Evolutionary conservation across 2,113 vertebrate species (phyloP).

Genomic region (Bambusicola thoracicus): DNA sequence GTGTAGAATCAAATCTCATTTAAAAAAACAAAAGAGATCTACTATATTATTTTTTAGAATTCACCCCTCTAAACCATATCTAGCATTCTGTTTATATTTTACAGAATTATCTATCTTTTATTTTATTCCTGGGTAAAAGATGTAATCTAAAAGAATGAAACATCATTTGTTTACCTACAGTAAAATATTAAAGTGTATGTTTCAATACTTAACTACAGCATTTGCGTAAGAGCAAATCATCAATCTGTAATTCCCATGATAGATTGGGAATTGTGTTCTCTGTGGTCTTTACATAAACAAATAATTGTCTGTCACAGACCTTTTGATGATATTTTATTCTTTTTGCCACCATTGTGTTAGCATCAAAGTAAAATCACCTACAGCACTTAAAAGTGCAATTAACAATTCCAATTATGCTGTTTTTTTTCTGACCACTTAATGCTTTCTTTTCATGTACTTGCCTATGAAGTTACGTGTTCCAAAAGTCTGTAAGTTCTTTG

Average conservation of each 20-base stretch:
- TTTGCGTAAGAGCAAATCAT: not conserved
- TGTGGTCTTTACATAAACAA: not conserved
- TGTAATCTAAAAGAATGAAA: not conserved
- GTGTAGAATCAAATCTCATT: not conserved
- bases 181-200: not conserved
- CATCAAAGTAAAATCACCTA: not conserved
- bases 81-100: not conserved
- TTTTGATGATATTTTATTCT: not conserved
- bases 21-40: not conserved
- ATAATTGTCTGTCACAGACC: not conserved
- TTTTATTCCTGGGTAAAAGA: not conserved
- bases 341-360: not conserved
- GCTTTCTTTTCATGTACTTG: not conserved
- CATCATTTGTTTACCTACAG: not conserved
- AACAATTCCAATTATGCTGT: not conserved
- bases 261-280: not conserved
- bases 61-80: not conserved
- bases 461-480: not conserved
- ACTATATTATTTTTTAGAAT: not conserved
- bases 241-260: not conserved
- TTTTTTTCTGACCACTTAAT: not conserved
- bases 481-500: not conserved
- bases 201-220: not conserved
- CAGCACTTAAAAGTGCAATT: not conserved
- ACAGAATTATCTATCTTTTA: not conserved